These are phyloP conservation scores for Epinephelus lanceolatus DNA, from an alignment of 2,113 vertebrate species.

Conservation along the genomic window DNA sequence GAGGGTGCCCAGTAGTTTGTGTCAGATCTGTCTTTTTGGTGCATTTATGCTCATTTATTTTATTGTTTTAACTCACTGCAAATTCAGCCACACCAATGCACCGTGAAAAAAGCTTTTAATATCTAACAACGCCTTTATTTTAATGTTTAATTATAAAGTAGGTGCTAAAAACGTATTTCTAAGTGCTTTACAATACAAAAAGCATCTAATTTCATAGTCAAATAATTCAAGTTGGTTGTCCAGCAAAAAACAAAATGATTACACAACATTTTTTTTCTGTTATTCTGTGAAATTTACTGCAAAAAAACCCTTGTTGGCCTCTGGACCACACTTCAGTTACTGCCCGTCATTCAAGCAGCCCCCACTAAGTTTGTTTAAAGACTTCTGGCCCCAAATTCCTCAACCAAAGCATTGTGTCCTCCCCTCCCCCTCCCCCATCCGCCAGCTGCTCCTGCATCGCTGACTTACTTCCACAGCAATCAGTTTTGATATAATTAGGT, in stretches of 20 bases:
- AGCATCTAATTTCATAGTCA: no score
- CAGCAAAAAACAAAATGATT: not conserved
- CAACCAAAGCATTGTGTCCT: slow-evolving; percentile 16
- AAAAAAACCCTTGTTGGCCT: not conserved
- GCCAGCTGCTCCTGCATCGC: slow-evolving; percentile 35
- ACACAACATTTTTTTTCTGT: not conserved
- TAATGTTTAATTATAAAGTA: not conserved
- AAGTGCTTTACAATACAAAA: not conserved
- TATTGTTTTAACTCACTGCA: not conserved
- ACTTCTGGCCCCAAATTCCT: slow-evolving; percentile 66
- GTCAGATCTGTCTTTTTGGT: not conserved
- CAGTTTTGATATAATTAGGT: not conserved
- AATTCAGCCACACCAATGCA: rapidly evolving
- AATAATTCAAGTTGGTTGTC: no score
- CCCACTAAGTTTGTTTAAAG: slow-evolving; percentile 72
- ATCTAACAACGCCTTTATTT: not conserved
- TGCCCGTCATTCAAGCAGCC: slow-evolving; percentile 8
- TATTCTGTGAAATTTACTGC: no score
- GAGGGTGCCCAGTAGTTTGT: not conserved
- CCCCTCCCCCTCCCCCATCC: slow-evolving; percentile 42
- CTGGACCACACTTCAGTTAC: not conserved
- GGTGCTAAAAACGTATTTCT: not conserved
- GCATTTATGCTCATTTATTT: not conserved
- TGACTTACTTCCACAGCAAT: not conserved
- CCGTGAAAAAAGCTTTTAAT: no score